Percentiles rank a stretch among this genome's conserved stretches.
These are phyloP conservation scores for Lepus timidus DNA, from an alignment of 2,113 vertebrate genomes.

Conservation along the genomic window DNA sequence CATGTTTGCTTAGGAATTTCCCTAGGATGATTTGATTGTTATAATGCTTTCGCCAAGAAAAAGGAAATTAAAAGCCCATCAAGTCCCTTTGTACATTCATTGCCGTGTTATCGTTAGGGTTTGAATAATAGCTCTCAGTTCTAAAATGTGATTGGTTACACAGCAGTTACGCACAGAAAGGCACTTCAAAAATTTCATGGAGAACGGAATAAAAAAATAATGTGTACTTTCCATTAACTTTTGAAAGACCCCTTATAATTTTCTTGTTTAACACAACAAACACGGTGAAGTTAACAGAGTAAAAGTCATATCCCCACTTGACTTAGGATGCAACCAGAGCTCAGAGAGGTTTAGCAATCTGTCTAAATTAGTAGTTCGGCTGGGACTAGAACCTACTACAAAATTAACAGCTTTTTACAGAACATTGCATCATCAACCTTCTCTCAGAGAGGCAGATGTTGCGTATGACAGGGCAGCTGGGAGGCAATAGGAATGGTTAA, in stretches of 20 bases:
- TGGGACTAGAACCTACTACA: not conserved
- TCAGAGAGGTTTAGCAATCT: not conserved
- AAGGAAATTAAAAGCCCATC: not conserved
- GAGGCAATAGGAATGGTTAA: constrained; percentile 1
- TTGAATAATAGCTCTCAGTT: not conserved
- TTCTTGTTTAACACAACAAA: constrained; percentile 3
- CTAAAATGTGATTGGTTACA: not conserved
- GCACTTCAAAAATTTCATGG: no score
- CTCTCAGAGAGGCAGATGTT: constrained; percentile 7
- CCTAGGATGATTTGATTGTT: not conserved
- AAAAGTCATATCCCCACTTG: constrained; percentile 15
- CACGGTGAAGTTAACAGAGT: not conserved
- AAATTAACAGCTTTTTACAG: not conserved
- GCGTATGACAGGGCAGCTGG: not conserved
- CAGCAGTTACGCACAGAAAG: not conserved
- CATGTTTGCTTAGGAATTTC: constrained; percentile 37
- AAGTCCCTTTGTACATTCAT: not conserved
- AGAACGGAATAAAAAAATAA: no score
- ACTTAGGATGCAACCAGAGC: not conserved
- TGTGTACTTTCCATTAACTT: no score
- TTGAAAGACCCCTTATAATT: no score
- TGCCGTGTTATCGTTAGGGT: not conserved
- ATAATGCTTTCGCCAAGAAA: constrained; percentile 22
- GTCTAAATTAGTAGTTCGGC: not conserved
- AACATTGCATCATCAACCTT: not conserved